Percentiles rank a stretch among this genome's conserved stretches.
These are phyloP conservation scores for Panthera tigris DNA, from an alignment of 2,113 vertebrate species.

Conservation along the genomic window DNA sequence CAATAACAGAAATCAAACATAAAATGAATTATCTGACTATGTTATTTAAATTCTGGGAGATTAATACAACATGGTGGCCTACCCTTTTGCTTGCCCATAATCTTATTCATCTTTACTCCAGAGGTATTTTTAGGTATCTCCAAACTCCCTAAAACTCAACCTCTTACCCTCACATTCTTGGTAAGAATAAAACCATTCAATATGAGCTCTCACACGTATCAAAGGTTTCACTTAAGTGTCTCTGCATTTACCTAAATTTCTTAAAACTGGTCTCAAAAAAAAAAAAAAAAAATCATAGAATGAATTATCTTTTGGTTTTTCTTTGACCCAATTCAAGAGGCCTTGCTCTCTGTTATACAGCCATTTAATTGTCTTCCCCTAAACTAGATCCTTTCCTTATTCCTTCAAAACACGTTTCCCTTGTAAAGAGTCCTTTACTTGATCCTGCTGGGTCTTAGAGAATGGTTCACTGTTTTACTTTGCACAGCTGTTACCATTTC, in stretches of 20 bases:
- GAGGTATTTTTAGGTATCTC: not conserved
- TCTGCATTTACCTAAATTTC: conserved; percentile 35
- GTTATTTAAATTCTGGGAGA: not conserved
- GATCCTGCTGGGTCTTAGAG: not conserved
- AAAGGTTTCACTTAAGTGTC: not conserved
- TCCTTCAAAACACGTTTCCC: not conserved
- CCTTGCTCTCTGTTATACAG: not conserved
- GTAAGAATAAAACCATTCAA: conserved; percentile 6
- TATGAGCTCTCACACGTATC: not conserved
- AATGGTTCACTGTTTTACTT: not conserved
- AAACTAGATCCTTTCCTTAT: not conserved
- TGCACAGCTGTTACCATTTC: not conserved
- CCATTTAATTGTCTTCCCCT: not conserved
- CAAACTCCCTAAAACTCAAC: not conserved
- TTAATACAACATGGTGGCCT: not conserved
- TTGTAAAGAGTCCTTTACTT: not conserved
- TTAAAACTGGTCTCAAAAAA: conserved; percentile 6
- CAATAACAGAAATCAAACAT: conserved; percentile 37
- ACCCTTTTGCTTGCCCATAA: not conserved
- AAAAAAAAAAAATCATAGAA: conserved; percentile 15
- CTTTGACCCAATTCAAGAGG: not conserved
- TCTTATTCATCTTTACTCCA: not conserved
- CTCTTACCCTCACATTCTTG: not conserved
- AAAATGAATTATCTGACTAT: not conserved
- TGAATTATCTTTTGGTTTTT: conserved; percentile 32